These are phyloP conservation scores for Drosophila antonietae DNA, from an alignment of 2,888 invertebrate genomes.

Conservation along the genomic window DNA sequence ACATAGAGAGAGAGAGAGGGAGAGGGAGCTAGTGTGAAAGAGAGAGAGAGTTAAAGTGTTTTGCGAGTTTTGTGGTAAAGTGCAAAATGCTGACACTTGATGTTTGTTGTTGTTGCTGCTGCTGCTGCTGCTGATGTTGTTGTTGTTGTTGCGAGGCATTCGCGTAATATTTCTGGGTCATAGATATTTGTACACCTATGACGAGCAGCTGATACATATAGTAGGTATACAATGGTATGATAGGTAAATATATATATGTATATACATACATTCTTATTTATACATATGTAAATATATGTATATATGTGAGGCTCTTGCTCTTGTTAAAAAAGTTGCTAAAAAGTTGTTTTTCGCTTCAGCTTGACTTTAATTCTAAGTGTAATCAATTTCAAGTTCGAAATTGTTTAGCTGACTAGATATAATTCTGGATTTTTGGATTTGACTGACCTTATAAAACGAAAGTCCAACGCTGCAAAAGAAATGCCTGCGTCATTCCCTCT, in stretches of 20 bases:
- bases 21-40: not conserved
- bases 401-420: not conserved
- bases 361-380: not conserved
- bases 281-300: not conserved
- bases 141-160: conserved; percentile 48
- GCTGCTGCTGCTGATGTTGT: conserved; percentile 32
- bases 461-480: conserved; percentile 85
- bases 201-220: conserved; percentile 14
- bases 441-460: conserved; percentile 84
- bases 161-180: conserved; percentile 75
- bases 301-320: not conserved
- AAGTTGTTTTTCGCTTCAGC: not conserved
- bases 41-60: conserved; percentile 20
- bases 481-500: conserved; percentile 85
- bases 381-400: conserved; percentile 1
- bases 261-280: not conserved
- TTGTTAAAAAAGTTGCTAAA: not conserved
- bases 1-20: not conserved
- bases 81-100: conserved; percentile 70
- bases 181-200: conserved; percentile 47
- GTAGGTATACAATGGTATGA: not conserved
- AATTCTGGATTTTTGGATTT: not conserved
- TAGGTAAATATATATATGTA: not conserved
- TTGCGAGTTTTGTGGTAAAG: conserved; percentile 33
- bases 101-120: conserved; percentile 46